phyloP scores from a whole-genome alignment of 2,888 invertebrate genomes.

The Hemaris fuciformis region DNA sequence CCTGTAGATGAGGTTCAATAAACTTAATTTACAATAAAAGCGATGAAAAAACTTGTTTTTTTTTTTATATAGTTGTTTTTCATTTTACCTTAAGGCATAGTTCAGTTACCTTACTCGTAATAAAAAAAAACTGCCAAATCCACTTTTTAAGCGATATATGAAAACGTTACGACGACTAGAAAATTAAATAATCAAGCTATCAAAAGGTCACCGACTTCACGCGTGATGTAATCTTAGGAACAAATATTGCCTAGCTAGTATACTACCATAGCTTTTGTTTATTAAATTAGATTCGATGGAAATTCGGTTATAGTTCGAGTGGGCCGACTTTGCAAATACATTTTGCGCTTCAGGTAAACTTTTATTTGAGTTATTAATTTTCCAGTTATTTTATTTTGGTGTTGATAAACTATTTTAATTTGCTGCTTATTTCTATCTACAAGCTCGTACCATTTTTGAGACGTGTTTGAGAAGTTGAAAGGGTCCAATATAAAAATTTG shows the following conservation, averaged over 20 bases:
- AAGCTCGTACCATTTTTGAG: too few species aligned
- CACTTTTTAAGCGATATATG: slow-evolving; percentile 19
- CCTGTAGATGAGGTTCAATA: not conserved
- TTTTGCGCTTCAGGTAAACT: too few species aligned
- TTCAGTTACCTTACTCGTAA: slow-evolving; percentile 28
- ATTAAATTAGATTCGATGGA: too few species aligned
- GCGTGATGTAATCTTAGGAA: slow-evolving; percentile 3
- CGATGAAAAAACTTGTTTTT: not conserved
- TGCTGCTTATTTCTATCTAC: too few species aligned
- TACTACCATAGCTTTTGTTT: not conserved
- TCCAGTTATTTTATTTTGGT: too few species aligned
- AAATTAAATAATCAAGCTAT: slow-evolving; percentile 31
- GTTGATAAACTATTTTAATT: too few species aligned
- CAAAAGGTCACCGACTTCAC: slow-evolving; percentile 37
- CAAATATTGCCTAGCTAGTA: not conserved
- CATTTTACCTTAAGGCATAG: slow-evolving; percentile 17
- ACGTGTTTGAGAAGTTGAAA: too few species aligned
- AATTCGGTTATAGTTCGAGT: too few species aligned
- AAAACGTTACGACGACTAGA: slow-evolving; percentile 34
- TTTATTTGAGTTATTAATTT: too few species aligned
- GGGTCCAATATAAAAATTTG: too few species aligned
- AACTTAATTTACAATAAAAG: not conserved
- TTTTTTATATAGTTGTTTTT: not conserved
- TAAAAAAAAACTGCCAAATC: slow-evolving; percentile 16
- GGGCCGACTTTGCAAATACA: not conserved